Base-by-base conservation (phyloP, 2,113 vertebrate species). In the Urocitellus parryii region DNA sequence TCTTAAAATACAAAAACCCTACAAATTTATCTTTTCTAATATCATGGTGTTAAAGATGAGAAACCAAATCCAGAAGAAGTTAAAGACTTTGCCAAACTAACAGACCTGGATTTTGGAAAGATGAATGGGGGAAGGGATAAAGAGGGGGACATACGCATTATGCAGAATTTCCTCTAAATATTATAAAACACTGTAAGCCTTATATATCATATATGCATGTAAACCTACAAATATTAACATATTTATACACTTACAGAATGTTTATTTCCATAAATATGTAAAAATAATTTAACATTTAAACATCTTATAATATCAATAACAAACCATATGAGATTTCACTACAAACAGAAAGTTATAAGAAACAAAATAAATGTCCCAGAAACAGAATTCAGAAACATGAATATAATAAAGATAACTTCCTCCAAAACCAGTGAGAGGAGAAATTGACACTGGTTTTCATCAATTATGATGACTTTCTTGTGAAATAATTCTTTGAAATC, bases 401-500 rank as follows among this genome's bases (percentile, higher is more conserved):
- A 76, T 61, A 56, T n/a, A 78, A 63, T 37, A 94, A 87, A 24
- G 7, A 5, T 73, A 72, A 37, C 39, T 48, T 39, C 5, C 48
- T 51, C 24, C 25, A 63, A 63, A 63, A 37, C 29, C n/a, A 95
- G 18, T 16, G n/a, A 90, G 8, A 63, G 27, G 48, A n/a, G 34
- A 94, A 94, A 85, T 3, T 56, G 67, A 86, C 37, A 25, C 6
- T 84, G 48, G 8, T 56, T 95, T 85, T 93, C 74, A 82, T 85
- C 65, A 91, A 73, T 32, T n/a, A 77, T 68, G 45, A 76, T 4
- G 34, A 24, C n/a, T 90, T 81, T 68, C 20, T 53, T 68, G 37
- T 45, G 4, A n/a, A 87, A 91, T 17, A 77, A 77, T 67, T 48
- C 88, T 72, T 94, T 72, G 67, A 95, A 90, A 81, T 93, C 81